These are phyloP conservation scores for Ernsta delagoae DNA, from an alignment of 2,888 invertebrate genomes.

Conservation along the genomic window DNA sequence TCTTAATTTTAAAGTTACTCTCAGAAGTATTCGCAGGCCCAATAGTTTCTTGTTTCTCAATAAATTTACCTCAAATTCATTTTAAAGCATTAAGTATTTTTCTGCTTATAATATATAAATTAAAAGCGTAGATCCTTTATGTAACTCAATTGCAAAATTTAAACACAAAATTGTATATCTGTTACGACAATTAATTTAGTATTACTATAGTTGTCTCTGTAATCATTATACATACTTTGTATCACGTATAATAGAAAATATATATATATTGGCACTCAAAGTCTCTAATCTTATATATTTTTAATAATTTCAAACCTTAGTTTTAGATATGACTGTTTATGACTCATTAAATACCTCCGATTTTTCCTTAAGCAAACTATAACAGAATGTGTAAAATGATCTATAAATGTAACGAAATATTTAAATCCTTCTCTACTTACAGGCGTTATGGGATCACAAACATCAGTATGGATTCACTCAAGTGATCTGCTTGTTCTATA, in stretches of 20 bases:
- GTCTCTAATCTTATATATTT: no score
- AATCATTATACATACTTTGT: no score
- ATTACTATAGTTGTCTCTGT: no score
- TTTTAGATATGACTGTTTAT: no score
- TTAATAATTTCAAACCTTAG: no score
- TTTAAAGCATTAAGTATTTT: neutral
- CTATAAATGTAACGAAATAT: neutral
- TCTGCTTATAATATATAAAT: neutral
- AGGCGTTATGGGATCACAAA: neutral
- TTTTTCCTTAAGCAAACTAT: neutral
- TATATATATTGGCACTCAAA: no score
- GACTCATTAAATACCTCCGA: neutral
- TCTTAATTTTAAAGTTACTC: neutral
- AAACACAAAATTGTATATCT: neutral
- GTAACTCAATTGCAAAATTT: neutral
- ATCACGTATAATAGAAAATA: no score
- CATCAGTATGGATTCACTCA: neutral
- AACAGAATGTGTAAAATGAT: neutral
- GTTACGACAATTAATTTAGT: neutral
- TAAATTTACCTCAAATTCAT: neutral
- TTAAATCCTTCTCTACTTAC: constrained; percentile 4
- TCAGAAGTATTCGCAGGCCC: neutral
- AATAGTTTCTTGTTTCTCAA: neutral
- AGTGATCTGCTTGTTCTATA: neutral
- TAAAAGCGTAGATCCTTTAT: neutral